phyloP scores from a whole-genome alignment of 2,113 vertebrate genomes.

The Neotoma lepida region DNA sequence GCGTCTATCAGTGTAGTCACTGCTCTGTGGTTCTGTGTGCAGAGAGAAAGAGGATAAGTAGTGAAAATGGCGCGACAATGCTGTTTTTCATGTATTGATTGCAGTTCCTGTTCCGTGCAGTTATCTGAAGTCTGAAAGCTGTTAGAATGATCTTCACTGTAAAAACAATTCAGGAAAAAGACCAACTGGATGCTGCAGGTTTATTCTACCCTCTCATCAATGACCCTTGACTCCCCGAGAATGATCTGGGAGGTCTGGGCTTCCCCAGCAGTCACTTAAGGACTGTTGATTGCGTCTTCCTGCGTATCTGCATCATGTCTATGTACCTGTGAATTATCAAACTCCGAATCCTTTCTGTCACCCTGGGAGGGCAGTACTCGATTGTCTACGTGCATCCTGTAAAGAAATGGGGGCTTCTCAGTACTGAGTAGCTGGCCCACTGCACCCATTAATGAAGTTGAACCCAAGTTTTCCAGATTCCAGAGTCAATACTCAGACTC shows the following conservation, averaged over 20 bases:
- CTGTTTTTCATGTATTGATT: neutral
- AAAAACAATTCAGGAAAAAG: neutral
- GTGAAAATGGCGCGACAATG: neutral
- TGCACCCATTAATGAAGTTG: neutral
- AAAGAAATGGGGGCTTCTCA: neutral
- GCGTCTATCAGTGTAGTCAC: slow-evolving; percentile 16
- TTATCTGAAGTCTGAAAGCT: neutral
- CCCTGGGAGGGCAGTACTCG: neutral
- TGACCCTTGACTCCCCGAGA: neutral
- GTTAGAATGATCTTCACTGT: neutral
- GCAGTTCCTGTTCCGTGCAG: neutral
- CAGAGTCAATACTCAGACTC: neutral
- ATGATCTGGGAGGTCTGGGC: neutral
- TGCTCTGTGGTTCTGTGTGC: neutral
- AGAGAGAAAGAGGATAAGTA: neutral
- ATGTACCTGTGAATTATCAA: neutral
- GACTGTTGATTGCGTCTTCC: neutral
- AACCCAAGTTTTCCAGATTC: neutral
- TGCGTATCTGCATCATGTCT: neutral
- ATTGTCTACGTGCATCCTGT: neutral
- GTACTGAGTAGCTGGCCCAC: neutral
- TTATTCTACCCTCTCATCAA: neutral
- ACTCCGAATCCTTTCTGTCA: neutral
- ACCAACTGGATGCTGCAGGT: neutral
- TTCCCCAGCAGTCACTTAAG: neutral